Evolutionary conservation across 2,797 vertebrate genomes (phyloP), one percentile per base, ranked within the genome.

Genomic region (Helarctos malayanus): DNA sequence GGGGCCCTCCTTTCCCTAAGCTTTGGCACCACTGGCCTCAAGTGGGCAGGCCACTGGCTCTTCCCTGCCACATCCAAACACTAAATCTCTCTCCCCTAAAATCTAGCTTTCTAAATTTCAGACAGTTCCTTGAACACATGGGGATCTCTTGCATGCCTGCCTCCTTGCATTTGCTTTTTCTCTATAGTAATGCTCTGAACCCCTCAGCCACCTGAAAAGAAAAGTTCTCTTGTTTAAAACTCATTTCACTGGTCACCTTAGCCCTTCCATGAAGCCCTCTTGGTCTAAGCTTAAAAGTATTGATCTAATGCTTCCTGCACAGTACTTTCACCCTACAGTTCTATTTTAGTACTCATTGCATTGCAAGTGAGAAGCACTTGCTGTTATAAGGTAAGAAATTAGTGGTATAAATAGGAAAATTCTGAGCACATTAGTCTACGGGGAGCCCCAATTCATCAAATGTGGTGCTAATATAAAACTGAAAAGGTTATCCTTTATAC

Each of bases 401-500:
- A 86, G 19, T 65, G 45, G 61, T 59, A 54, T 41, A 87, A 92
- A 57, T 29, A 95, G 89, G 63, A 84, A 96, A 88, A 95, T 81
- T 49, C 41, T 56, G n/a, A 94, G 63, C 27, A 56, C 45, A 73
- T 88, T 89, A 75, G 65, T 87, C 75, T 89, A 78, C 32, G 84
- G 81, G 56, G 83, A 92, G 59, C 18, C 71, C 65, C 84, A 81
- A 85, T 81, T 93, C 35, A 90, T 92, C 76, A 92, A 90, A 91
- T 71, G 59, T 52, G 27, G 35, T 65, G 65, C 38, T 84, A 86
- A 95, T 68, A 97, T 25, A 92, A 95, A 89, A 87, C 49, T 80
- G 89, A 91, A 94, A 94, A 95, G 57, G 94, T 95, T 94, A 91
- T 68, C 75, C 84, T 94, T 95, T 90, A 35, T 35, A 88, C 16